Evolutionary conservation across 2,888 invertebrate genomes (phyloP).

Genomic region (Idaea dimidiata): DNA sequence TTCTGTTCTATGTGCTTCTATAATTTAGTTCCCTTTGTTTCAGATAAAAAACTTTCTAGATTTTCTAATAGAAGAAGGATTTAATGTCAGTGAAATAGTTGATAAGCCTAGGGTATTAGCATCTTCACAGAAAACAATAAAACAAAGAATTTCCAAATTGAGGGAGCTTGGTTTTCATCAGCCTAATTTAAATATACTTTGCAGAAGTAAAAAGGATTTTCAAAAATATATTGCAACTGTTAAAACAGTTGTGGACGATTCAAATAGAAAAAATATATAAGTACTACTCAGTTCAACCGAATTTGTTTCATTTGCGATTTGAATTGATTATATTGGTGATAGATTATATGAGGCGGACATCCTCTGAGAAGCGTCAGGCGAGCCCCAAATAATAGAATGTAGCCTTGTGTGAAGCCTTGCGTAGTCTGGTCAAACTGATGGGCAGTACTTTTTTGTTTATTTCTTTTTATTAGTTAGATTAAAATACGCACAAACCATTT

Average conservation of each 20-base stretch:
- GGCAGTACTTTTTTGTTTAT: too few relatives aligned
- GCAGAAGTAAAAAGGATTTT: conserved; percentile 79
- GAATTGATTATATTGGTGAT: too few relatives aligned
- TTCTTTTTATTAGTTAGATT: too few relatives aligned
- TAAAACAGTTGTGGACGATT: conserved; percentile 26
- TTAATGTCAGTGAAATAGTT: conserved; percentile 74
- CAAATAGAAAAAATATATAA: neutral
- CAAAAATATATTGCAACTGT: conserved; percentile 68
- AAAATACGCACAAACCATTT: neutral
- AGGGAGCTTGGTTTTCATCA: conserved; percentile 67
- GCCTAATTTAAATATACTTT: conserved; percentile 77
- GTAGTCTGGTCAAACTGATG: too few relatives aligned
- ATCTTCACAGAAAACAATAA: conserved; percentile 79
- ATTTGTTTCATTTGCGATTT: neutral
- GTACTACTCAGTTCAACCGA: neutral
- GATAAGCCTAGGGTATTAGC: conserved; percentile 77
- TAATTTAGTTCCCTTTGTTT: conserved; percentile 29
- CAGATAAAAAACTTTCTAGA: conserved; percentile 82
- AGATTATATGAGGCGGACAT: too few relatives aligned
- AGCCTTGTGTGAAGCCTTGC: too few relatives aligned
- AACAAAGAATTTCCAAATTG: conserved; percentile 72
- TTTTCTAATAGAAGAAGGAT: conserved; percentile 78
- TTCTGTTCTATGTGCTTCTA: neutral
- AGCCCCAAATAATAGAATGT: too few relatives aligned
- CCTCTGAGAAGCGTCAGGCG: too few relatives aligned